A percentile compares a stretch with the other conserved stretches of the same genome.
phyloP scores from a whole-genome alignment of 2,888 invertebrate species.

The Meghimatium bilineatum region DNA sequence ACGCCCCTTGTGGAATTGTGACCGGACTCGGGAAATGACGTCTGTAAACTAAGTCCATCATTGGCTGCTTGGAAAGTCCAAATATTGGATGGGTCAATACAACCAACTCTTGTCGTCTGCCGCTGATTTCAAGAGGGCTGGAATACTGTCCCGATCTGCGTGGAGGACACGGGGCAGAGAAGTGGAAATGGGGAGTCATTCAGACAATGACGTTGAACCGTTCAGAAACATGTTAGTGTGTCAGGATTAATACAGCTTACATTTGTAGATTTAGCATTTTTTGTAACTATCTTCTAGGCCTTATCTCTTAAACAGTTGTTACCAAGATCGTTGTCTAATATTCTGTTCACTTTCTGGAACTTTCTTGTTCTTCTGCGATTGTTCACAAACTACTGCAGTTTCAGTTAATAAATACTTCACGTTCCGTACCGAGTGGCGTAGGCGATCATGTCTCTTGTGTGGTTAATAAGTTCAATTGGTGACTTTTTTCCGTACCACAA shows the following conservation, averaged over 20 bases:
- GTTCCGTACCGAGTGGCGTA: too few relatives aligned
- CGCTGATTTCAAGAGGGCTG: neutral
- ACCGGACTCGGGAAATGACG: neutral
- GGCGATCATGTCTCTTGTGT: too few relatives aligned
- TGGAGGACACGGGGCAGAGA: neutral
- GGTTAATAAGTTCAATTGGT: too few relatives aligned
- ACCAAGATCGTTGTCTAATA: too few relatives aligned
- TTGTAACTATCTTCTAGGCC: too few relatives aligned
- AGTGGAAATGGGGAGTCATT: neutral
- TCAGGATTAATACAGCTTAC: constrained; percentile 7
- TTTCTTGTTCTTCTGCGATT: too few relatives aligned
- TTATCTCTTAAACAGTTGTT: too few relatives aligned
- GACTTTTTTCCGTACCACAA: too few relatives aligned
- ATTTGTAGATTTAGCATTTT: neutral
- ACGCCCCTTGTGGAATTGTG: constrained; percentile 22
- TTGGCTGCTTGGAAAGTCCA: constrained; percentile 17
- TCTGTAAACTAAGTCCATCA: neutral
- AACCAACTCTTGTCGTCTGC: constrained; percentile 1
- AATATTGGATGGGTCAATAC: constrained; percentile 39
- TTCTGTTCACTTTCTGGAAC: too few relatives aligned
- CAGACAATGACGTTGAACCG: neutral
- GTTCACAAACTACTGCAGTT: too few relatives aligned
- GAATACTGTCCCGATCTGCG: neutral
- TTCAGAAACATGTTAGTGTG: constrained; percentile 11
- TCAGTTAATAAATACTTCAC: too few relatives aligned